A percentile compares a stretch with the other conserved stretches of the same genome.
These are phyloP conservation scores for Idaea straminata DNA, from an alignment of 2,888 invertebrate genomes.

Conservation along the genomic window DNA sequence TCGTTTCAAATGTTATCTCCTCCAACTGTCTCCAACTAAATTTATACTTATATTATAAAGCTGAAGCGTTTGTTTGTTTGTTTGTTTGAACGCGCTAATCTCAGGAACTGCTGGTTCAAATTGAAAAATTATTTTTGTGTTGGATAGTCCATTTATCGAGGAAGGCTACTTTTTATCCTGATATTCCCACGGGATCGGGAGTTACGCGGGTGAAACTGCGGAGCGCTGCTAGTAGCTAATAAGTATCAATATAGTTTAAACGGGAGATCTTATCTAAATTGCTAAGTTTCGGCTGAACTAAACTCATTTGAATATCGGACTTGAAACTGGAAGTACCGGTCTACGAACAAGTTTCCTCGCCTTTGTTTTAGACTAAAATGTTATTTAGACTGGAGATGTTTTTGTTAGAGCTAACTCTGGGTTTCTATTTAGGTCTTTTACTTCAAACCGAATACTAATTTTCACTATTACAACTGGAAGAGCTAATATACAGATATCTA, in stretches of 20 bases:
- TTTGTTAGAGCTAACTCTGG: constrained; percentile 42
- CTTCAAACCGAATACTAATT: constrained; percentile 44
- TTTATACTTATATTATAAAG: too few relatives aligned
- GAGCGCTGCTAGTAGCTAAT: not conserved
- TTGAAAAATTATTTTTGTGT: too few relatives aligned
- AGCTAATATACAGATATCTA: constrained; percentile 55
- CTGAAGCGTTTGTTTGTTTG: too few relatives aligned
- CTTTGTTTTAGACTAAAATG: constrained; percentile 61
- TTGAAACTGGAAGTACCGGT: constrained; percentile 40
- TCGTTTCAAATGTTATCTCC: too few relatives aligned
- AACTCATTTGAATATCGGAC: constrained; percentile 65
- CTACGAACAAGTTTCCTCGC: constrained; percentile 42
- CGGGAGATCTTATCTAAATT: constrained; percentile 43
- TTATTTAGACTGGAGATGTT: constrained; percentile 49
- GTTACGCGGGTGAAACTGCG: too few relatives aligned
- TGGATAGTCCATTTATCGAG: too few relatives aligned
- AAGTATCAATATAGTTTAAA: constrained; percentile 28
- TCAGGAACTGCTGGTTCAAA: too few relatives aligned
- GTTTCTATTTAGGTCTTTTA: constrained; percentile 3
- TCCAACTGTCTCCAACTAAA: too few relatives aligned
- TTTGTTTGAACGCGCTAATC: too few relatives aligned
- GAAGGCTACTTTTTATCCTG: too few relatives aligned
- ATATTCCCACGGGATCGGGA: too few relatives aligned
- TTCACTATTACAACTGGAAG: constrained; percentile 42
- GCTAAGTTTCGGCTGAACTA: constrained; percentile 49